Evolutionary conservation across 1,140 invertebrate species (phyloP), one percentile per base, ranked within the genome.

Genomic region (Camponotus pennsylvanicus): DNA sequence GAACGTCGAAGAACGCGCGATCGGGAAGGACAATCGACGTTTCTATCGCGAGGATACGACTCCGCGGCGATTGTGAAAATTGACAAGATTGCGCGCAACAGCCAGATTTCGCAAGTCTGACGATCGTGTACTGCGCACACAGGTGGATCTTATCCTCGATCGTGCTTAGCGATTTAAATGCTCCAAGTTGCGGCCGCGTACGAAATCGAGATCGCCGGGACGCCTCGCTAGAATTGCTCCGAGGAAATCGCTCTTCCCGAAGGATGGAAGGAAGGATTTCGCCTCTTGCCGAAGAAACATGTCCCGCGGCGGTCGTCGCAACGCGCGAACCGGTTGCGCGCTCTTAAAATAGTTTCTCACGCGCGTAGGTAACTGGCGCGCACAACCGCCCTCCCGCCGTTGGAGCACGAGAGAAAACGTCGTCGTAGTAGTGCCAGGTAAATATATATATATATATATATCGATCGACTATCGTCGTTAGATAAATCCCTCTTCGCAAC

Each of bases 301-400:
- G 89, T 93, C 90, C 91, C 91, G 92, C 86, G 87, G 88, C 88
- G 90, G 87, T 89, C 89, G 89, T 89, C 89, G 89, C 92, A 92
- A 91, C 91, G 87, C 92, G 91, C 92, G 91, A 94, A 94, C 94
- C 94, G 93, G 93, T 94, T 94, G 92, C 92, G 91, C 89, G 88
- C 91, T 93, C 93, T 94, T 93, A 94, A 94, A 94, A 94, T 94
- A 94, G 93, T 94, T 94, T 92, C 92, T 92, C 90, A 92, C 76
- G 93, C 90, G 93, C 90, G 93, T 94, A 94, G 91, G 92, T 91
- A 90, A 91, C 87, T 76, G 90, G 71, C 87, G 80, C 75, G 52
- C 67, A 78, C 78, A 52, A 52, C 49, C 75, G 70, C 42, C 55
- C 55, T 61, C 59, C 78, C 70, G 79, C 70, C 75, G 37, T 42